A percentile compares a stretch with the other conserved stretches of the same genome.
phyloP scores from a whole-genome alignment of 2,797 vertebrate genomes.

The Pseudopleuronectes americanus region DNA sequence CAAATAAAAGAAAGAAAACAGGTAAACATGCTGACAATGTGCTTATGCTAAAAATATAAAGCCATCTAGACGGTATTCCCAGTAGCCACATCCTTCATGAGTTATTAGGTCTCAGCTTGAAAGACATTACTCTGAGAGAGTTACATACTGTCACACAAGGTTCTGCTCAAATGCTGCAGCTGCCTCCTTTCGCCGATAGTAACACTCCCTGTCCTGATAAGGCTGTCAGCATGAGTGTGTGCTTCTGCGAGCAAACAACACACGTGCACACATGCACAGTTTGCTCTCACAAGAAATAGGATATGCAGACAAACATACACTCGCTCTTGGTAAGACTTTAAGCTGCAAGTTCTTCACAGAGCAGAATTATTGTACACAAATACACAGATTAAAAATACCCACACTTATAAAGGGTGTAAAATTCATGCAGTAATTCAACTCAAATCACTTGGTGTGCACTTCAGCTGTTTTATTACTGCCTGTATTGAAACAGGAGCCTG shows the following conservation, averaged over 20 bases:
- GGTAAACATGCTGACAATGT: constrained; percentile 7
- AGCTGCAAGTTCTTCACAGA: not conserved
- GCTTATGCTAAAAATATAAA: constrained; percentile 18
- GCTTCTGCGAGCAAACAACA: not conserved
- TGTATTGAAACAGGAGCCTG: too few relatives aligned
- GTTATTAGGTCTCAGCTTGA: constrained; percentile 54
- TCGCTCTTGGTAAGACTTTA: not conserved
- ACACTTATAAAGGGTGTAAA: too few relatives aligned
- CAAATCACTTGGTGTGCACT: too few relatives aligned
- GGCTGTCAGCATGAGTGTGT: constrained; percentile 21
- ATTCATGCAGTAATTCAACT: too few relatives aligned
- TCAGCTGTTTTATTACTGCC: too few relatives aligned
- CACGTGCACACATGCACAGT: not conserved
- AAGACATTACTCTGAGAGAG: constrained; percentile 53
- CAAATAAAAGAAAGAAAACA: not conserved
- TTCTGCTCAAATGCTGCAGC: constrained; percentile 61
- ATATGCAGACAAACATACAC: constrained; percentile 4
- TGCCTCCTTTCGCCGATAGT: constrained; percentile 54
- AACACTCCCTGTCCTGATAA: constrained; percentile 57
- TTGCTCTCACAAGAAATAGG: constrained; percentile 3
- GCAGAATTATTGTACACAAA: not conserved
- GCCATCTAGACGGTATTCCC: constrained; percentile 23
- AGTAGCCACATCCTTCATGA: constrained; percentile 56
- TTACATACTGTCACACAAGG: constrained; percentile 48
- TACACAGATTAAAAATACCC: too few relatives aligned